Conservation (phyloP, 2,888 invertebrate species). For the Cepaea hortensis region DNA sequence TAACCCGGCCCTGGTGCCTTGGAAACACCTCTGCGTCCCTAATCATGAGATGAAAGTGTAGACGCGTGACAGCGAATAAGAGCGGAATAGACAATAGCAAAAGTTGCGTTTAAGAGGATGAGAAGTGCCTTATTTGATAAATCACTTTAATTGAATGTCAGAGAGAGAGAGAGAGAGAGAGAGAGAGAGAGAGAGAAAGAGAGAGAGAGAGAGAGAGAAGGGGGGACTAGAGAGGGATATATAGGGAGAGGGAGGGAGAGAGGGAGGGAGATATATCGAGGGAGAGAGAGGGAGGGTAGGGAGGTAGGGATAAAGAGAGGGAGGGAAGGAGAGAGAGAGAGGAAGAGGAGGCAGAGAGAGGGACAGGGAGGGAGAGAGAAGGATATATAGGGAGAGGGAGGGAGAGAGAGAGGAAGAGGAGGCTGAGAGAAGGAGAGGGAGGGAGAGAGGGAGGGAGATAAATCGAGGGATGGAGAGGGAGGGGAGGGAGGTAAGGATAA, state of each 20-base stretch:
- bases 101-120: neutral
- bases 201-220: neutral
- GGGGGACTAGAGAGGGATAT: too few relatives aligned
- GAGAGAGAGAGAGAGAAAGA: neutral
- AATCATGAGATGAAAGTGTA: too few relatives aligned
- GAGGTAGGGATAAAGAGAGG: neutral
- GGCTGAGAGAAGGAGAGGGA: neutral
- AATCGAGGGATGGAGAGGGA: too few relatives aligned
- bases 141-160: neutral
- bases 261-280: neutral
- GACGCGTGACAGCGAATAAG: too few relatives aligned
- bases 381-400: neutral
- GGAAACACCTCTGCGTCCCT: too few relatives aligned
- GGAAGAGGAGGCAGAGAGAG: neutral
- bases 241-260: neutral
- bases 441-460: neutral
- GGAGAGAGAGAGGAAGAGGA: neutral
- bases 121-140: neutral
- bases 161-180: neutral
- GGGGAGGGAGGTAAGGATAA: too few relatives aligned
- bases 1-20: too few relatives aligned
- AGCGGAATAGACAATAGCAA: too few relatives aligned
- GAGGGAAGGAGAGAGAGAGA: neutral
- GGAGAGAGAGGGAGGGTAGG: neutral
- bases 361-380: neutral